Percentiles rank a stretch among this genome's conserved stretches.
Evolutionary conservation across 2,113 vertebrate species (phyloP).

Genomic region (Grantiella picta): DNA sequence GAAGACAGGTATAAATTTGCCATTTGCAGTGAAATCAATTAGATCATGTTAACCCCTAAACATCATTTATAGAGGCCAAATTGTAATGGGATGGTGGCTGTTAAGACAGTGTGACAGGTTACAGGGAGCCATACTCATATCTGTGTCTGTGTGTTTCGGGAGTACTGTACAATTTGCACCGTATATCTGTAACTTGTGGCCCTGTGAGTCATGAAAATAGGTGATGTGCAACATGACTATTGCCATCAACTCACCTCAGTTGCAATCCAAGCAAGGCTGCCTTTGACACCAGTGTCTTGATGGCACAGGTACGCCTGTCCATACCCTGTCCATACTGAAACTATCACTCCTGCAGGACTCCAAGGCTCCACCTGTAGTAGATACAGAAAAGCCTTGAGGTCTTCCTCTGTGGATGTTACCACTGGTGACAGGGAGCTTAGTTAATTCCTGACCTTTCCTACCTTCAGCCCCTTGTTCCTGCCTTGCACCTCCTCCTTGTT

Average conservation of each 20-base stretch:
- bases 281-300: background rate
- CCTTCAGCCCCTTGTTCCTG: background rate
- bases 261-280: background rate
- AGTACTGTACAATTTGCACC: background rate
- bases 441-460: background rate
- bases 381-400: background rate
- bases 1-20: background rate
- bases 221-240: background rate
- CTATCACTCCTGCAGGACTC: background rate
- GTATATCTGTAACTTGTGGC: background rate
- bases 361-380: background rate
- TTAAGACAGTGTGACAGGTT: background rate
- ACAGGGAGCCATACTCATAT: no score
- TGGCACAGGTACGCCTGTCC: rapidly evolving
- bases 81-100: background rate
- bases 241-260: background rate
- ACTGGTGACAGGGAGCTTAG: background rate
- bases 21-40: background rate
- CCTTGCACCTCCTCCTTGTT: background rate
- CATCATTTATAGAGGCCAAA: background rate
- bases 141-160: background rate
- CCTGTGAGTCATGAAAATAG: background rate
- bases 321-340: background rate
- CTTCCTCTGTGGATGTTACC: background rate
- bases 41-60: background rate